Base-by-base conservation (phyloP, 2,113 vertebrate species). In the Amia ocellicauda region DNA sequence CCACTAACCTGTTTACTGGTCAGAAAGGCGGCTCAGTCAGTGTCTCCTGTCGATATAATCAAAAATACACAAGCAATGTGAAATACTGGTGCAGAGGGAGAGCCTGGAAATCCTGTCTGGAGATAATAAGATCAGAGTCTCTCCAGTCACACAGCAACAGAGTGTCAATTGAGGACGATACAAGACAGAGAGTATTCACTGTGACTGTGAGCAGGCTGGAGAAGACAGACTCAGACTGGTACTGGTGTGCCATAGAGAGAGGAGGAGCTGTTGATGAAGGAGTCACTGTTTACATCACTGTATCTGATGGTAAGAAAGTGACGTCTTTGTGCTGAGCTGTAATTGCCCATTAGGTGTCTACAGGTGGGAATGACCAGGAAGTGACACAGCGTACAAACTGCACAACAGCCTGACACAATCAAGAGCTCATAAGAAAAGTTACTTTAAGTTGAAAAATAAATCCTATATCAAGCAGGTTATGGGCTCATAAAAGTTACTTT, bases 41-140 rank as follows among this genome's bases (percentile, higher is more conserved):
- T 7, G 51, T 53, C 23, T 26, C 51, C 51, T 53, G 51, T 53
- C 24, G 27, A 53, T 53, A 53, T 26, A 26, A 10, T 53, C 2
- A 23, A 23, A 10, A 14, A 26, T 26, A 53, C 17, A 16, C 16
- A 10, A 53, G 10, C 51, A 24, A 24, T 53, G 17, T 27, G 20
- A 53, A 53, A 53, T 53, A 53, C 51, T 53, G 51, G 51, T 53
- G 51, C 20, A 53, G 51, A 27, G 51, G 51, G 51, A 53, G 22
- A 53, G 23, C 13, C 20, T 24, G 14, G 14, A 26, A 26, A 22
- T 26, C 51, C 23, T 53, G 51, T 53, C 2, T 14, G 20, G 8
- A 24, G 16, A 22, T 53, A 53, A 27, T 26, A 53, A 27, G 1
- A 27, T 53, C 51, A 23, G 23, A 53, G 24, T 53, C 51, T 26